These are phyloP conservation scores for Athalia rosae DNA, from an alignment of 2,888 invertebrate species.

Conservation along the genomic window DNA sequence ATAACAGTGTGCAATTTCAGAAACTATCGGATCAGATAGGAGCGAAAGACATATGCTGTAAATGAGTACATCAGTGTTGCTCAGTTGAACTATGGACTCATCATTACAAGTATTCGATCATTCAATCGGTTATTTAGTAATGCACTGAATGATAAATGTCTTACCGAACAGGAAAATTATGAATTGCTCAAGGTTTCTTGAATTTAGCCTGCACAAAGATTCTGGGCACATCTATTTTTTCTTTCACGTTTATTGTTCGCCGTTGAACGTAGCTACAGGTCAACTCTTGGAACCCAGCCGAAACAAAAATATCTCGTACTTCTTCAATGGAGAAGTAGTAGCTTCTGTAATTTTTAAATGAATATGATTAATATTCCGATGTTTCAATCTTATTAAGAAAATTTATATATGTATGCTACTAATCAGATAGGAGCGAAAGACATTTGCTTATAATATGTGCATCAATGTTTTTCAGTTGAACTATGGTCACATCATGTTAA, in stretches of 20 bases:
- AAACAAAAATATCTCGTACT: slow-evolving; percentile 79
- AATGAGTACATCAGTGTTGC: slow-evolving; percentile 59
- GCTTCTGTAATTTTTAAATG: slow-evolving; percentile 75
- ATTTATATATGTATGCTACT: not conserved
- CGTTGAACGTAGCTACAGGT: slow-evolving; percentile 88
- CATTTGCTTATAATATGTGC: slow-evolving; percentile 57
- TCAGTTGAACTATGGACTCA: slow-evolving; percentile 72
- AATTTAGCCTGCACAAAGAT: slow-evolving; percentile 96
- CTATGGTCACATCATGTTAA: slow-evolving; percentile 68
- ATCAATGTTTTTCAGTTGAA: slow-evolving; percentile 69
- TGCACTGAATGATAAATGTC: not conserved
- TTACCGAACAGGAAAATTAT: not conserved
- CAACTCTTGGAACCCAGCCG: slow-evolving; percentile 82
- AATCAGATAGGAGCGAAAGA: slow-evolving; percentile 69
- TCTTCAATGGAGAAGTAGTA: slow-evolving; percentile 89
- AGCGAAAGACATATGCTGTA: slow-evolving; percentile 70
- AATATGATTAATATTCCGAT: not conserved
- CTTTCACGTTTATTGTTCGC: slow-evolving; percentile 93
- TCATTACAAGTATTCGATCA: slow-evolving; percentile 52
- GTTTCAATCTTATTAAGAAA: not conserved
- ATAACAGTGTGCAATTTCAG: too few species aligned
- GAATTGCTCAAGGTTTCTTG: slow-evolving; percentile 72
- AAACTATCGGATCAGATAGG: slow-evolving; percentile 52
- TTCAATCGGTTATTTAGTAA: too few species aligned
- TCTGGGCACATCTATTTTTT: slow-evolving; percentile 92